Evolutionary conservation across 2,888 invertebrate genomes (phyloP), one percentile per base, ranked within the genome.

Genomic region (Himalopsyche japonica): DNA sequence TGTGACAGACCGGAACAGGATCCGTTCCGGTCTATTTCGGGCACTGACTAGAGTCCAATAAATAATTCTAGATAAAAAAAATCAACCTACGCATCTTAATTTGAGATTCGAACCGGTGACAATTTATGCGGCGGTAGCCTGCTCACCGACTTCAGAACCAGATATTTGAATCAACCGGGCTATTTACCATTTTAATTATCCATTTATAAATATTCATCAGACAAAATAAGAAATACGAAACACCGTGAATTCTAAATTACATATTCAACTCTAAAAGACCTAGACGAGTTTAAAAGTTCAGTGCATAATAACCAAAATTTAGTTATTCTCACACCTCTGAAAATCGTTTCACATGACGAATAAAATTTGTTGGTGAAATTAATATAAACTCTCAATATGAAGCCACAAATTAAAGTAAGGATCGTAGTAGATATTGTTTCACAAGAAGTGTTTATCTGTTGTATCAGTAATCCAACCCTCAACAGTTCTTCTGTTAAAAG

Each of bases 11-110:
- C 70, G 70, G 70, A 70, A 70, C 70, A 70, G 12, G 70, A 70
- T 30, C 10, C 70, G 70, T 70, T 70, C 27, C 70, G 70, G 70
- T 70, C 70, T 70, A 70, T 70, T 70, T 70, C 70, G 27, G 15
- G 70, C 70, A 70, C 70, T 70, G 70, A 70, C 27, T 70, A 30
- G 70, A 70, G 7, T 1, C 30, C 30, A 30, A 70, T 70, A 30
- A 70, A 70, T 70, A 70, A 70, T 70, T 70, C 27, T 27, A 2
- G n/a, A 15, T 70, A 15, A 70, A 70, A 70, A 70, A 24, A 77
- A 47, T 30, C 76, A 76, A 76, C 80, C 76, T 81, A 81, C 81
- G 84, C 81, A 78, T 64, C 84, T 84, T 79, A 76, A 84, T 84
- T 84, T 79, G 48, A 80, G 48, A 78, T 78, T 79, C 70, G 48